Conservation (phyloP, 2,888 invertebrate genomes). For the Campoplex nolae region DNA sequence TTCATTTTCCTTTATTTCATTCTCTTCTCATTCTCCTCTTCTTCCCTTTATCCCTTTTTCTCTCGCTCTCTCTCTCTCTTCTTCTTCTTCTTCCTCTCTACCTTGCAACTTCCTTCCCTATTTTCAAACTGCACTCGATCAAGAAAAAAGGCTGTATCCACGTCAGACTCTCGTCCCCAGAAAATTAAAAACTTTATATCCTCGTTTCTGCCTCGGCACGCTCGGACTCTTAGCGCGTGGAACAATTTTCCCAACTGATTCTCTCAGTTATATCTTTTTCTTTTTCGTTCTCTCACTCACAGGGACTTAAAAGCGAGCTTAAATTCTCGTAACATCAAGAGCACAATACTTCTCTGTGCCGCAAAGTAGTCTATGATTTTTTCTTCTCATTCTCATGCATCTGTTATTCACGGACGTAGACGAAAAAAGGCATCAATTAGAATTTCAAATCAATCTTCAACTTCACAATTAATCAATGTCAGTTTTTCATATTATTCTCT, state of each 20-base stretch:
- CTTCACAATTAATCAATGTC: slow-evolving; percentile 6
- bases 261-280: slow-evolving; percentile 24
- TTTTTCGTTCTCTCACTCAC: slow-evolving; percentile 4
- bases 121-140: slow-evolving; percentile 46
- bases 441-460: slow-evolving; percentile 36
- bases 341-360: not conserved
- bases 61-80: not conserved
- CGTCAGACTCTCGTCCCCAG: slow-evolving; percentile 42
- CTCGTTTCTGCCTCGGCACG: slow-evolving; percentile 55
- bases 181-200: slow-evolving; percentile 68
- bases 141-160: slow-evolving; percentile 36
- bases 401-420: not conserved
- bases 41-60: not conserved
- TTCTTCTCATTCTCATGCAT: not conserved
- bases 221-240: slow-evolving; percentile 58
- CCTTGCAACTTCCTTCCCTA: not conserved
- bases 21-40: not conserved
- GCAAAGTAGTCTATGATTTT: slow-evolving; percentile 27
- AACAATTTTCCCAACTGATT: slow-evolving; percentile 55
- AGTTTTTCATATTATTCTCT: not conserved
- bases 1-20: slow-evolving; percentile 7
- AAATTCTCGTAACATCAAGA: slow-evolving; percentile 49
- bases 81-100: not conserved
- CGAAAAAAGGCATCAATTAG: not conserved
- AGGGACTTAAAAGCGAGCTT: slow-evolving; percentile 30